phyloP scores from a whole-genome alignment of 2,888 invertebrate species.

The Orthosia gothica region DNA sequence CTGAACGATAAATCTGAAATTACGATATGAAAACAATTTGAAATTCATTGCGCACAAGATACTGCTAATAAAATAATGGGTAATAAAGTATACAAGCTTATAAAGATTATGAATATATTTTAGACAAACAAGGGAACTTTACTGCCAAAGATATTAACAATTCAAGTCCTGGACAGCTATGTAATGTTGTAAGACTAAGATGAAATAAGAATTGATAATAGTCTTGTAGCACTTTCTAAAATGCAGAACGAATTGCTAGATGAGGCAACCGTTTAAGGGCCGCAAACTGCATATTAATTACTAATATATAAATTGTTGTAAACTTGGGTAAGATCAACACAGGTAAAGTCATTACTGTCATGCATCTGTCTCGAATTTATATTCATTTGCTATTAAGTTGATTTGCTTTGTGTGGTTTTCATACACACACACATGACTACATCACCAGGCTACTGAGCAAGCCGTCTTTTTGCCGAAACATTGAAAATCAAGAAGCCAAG shows the following conservation, averaged over 20 bases:
- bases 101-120: conserved; percentile 14
- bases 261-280: neutral
- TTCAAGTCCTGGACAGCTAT: neutral
- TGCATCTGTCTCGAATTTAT: too few species aligned
- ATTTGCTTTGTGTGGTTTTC: too few species aligned
- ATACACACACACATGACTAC: too few species aligned
- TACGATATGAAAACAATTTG: conserved; percentile 29
- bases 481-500: neutral
- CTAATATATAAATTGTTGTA: neutral
- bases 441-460: neutral
- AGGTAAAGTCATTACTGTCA: neutral
- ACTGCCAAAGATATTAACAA: conserved; percentile 4
- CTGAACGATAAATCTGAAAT: conserved; percentile 28
- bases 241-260: neutral
- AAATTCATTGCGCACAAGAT: conserved; percentile 25
- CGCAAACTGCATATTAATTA: neutral
- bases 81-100: conserved; percentile 17
- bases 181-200: conserved; percentile 6
- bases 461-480: neutral
- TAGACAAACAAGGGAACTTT: neutral
- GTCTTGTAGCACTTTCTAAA: conserved; percentile 8
- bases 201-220: neutral
- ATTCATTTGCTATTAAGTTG: too few species aligned
- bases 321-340: neutral
- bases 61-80: conserved; percentile 21